These are phyloP conservation scores for Brienomyrus brachyistius DNA, from an alignment of 2,113 vertebrate species.

Conservation along the genomic window DNA sequence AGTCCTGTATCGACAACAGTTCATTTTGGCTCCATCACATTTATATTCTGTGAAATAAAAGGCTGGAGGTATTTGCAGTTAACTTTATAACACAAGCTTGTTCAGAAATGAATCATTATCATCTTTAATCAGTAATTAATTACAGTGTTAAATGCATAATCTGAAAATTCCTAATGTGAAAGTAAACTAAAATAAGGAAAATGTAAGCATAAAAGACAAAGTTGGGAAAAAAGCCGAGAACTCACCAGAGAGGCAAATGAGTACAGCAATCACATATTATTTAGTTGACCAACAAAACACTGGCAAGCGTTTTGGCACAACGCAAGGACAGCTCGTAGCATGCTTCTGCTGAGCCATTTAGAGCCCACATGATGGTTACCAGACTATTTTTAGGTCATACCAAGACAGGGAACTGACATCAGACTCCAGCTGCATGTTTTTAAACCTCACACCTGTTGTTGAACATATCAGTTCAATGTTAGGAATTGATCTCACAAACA, in stretches of 20 bases:
- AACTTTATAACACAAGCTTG: background rate
- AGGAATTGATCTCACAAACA: background rate
- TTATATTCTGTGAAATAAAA: background rate
- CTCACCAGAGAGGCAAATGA: constrained; percentile 38
- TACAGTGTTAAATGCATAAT: background rate
- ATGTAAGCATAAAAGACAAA: background rate
- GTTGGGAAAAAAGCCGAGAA: constrained; percentile 9
- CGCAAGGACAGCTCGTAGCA: constrained; percentile 36
- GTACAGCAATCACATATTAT: constrained; percentile 43
- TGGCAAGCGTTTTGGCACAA: constrained; percentile 30
- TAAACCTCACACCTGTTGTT: constrained; percentile 53
- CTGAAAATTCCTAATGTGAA: background rate
- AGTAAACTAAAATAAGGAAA: background rate
- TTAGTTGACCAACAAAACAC: constrained; percentile 27
- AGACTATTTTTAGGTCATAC: constrained; percentile 57
- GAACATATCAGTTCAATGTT: constrained; percentile 30
- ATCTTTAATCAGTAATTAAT: background rate
- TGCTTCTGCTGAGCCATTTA: constrained; percentile 48
- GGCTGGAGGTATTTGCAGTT: background rate
- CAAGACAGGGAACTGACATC: constrained; percentile 42
- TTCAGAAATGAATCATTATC: background rate
- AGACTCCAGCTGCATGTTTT: constrained; percentile 47
- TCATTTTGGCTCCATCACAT: background rate
- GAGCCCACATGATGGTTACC: constrained; percentile 35
- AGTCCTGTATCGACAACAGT: background rate